Evolutionary conservation across 2,113 vertebrate genomes (phyloP).

Genomic region (Hoplias malabaricus): DNA sequence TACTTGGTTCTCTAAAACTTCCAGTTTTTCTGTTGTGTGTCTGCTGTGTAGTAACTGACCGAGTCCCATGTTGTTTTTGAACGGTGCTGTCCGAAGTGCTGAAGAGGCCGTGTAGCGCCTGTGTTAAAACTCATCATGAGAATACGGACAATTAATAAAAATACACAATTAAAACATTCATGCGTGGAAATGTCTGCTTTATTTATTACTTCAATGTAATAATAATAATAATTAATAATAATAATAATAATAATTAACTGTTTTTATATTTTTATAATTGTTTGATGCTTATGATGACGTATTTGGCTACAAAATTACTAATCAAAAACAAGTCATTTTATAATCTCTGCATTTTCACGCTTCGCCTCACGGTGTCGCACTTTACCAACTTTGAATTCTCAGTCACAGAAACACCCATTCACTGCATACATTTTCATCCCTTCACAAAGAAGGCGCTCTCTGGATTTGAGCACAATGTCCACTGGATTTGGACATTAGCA

Average conservation of each 20-base stretch:
- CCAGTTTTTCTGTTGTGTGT: not conserved
- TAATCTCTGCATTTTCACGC: not conserved
- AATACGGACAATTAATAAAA: no score
- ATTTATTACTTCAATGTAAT: no score
- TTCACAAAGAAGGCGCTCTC: not conserved
- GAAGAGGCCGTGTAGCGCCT: not conserved
- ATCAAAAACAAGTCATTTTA: not conserved
- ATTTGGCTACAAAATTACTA: no score
- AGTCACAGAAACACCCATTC: constrained; percentile 11
- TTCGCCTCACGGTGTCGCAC: constrained; percentile 51
- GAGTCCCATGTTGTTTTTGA: not conserved
- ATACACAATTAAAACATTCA: no score
- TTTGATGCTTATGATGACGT: no score
- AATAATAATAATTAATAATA: no score
- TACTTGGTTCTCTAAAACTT: not conserved
- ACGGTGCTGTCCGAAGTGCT: constrained; percentile 46
- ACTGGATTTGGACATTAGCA: not conserved
- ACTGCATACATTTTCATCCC: not conserved
- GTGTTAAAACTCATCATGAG: no score
- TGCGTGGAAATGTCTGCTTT: no score
- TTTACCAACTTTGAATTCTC: constrained; percentile 29
- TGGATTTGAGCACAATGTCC: no score
- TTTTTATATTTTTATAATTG: no score
- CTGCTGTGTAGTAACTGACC: not conserved
- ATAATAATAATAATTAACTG: no score